Conservation (phyloP, 1,140 invertebrate species). For the Drosophila parvula region DNA sequence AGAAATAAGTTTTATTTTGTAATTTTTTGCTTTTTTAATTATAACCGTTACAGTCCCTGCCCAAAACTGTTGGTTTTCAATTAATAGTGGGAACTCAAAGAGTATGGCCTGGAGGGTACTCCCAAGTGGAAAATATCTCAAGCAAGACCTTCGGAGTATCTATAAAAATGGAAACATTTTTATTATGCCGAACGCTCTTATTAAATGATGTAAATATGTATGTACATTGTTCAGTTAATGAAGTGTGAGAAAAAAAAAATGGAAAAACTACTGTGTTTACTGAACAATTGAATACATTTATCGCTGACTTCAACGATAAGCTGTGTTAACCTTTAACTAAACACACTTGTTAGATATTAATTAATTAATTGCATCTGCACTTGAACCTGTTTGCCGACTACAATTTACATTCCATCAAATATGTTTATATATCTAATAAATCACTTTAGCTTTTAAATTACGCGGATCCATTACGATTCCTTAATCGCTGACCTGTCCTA, state of each 20-base stretch:
- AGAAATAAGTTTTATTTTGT: too few species aligned
- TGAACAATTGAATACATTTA: slow-evolving; percentile 5
- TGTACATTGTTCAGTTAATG: slow-evolving; percentile 16
- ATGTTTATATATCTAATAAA: not conserved
- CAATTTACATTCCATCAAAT: not conserved
- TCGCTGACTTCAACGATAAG: not conserved
- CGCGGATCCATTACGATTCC: slow-evolving; percentile 1
- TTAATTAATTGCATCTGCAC: slow-evolving; percentile 2
- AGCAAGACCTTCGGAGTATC: not conserved
- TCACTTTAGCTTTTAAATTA: not conserved
- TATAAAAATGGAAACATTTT: slow-evolving; percentile 5
- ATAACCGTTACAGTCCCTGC: too few species aligned
- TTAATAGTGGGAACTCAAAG: slow-evolving; percentile 10
- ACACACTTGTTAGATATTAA: not conserved
- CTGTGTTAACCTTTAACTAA: not conserved
- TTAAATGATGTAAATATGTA: not conserved
- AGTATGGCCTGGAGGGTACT: not conserved
- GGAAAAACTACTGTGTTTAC: not conserved
- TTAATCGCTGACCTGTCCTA: slow-evolving; percentile 28
- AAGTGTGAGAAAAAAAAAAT: slow-evolving; percentile 7
- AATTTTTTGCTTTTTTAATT: too few species aligned
- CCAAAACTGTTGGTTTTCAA: slow-evolving; percentile 10
- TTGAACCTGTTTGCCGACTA: slow-evolving; percentile 7
- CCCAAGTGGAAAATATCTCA: slow-evolving; percentile 9
- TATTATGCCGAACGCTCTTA: slow-evolving; percentile 1